A percentile compares a stretch with the other conserved stretches of the same genome.
Conservation (phyloP, 2,113 vertebrate genomes). For the Leptobrachium leishanense region DNA sequence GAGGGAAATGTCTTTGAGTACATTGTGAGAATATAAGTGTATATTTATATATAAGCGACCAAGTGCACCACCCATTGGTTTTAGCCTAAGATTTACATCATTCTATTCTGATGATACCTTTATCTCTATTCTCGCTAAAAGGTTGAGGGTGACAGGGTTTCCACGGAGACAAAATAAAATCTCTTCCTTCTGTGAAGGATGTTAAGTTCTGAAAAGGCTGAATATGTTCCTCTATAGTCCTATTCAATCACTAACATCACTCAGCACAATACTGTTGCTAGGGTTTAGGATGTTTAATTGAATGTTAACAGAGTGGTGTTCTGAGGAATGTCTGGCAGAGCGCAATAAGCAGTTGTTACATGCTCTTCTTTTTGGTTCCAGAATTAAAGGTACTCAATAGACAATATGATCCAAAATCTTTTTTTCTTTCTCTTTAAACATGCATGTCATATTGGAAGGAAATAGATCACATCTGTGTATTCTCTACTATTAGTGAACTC, state of each 20-base stretch:
- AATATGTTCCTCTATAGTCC: not conserved
- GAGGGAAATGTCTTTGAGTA: too few relatives aligned
- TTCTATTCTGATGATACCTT: too few relatives aligned
- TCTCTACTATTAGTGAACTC: slow-evolving; percentile 20
- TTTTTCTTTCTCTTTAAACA: slow-evolving; percentile 25
- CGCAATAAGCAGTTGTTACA: slow-evolving; percentile 8
- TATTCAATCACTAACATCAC: not conserved
- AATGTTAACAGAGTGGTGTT: slow-evolving; percentile 19
- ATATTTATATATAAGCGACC: too few relatives aligned
- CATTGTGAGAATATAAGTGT: too few relatives aligned
- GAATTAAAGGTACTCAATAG: slow-evolving; percentile 33
- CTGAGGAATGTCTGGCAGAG: slow-evolving; percentile 13
- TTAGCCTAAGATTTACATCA: too few relatives aligned
- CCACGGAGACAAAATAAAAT: not conserved
- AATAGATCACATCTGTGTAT: slow-evolving; percentile 39
- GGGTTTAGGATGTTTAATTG: not conserved
- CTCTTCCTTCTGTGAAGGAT: not conserved
- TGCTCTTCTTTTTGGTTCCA: slow-evolving; percentile 16
- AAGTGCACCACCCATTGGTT: too few relatives aligned
- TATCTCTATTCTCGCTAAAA: not conserved
- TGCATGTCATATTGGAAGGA: slow-evolving; percentile 16
- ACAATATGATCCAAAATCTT: slow-evolving; percentile 36
- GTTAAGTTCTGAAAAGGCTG: slow-evolving; percentile 5
- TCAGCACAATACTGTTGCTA: not conserved
- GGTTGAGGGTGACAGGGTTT: not conserved